Evolutionary conservation across 64 coral and sea anemone genomes (phyloP), one percentile per base, ranked within the genome.

Genomic region (Cladopsammia gracilis): DNA sequence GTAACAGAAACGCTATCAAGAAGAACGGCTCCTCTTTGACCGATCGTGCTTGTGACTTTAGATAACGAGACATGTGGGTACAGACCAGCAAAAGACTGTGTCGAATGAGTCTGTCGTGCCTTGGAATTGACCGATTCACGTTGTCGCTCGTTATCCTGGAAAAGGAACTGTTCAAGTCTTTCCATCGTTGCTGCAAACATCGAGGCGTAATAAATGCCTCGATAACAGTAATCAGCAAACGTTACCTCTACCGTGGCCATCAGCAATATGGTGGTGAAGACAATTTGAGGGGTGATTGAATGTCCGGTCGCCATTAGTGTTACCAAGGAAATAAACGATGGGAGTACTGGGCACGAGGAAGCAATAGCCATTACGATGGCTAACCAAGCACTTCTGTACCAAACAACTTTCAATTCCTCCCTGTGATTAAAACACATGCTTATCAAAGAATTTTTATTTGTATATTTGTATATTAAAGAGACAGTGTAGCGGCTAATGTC

Each of bases 291-390:
- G 20, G 62, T 65, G 62, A 65, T 13, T 6, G 11, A 19, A 13
- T 1, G 11, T 19, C 62, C 62, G 2, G 62, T 65, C 20, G 62
- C 11, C 12, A 65, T 6, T 5, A 65, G 62, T 13, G 62, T 65
- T 19, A 65, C 62, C 62, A 65, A 65, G 62, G 62, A 65, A 16
- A 65, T n/a, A 65, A 65, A 65, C 62, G 62, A 65, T 65, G 62
- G 20, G 6, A 65, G 62, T 19, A 65, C 62, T 65, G 62, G 62
- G 62, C 62, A 65, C 5, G 11, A 65, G 20, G 14, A 65, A 18
- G 62, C 62, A 15, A n/a, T 65, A 15, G 62, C 62, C 62, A 65
- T 65, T n/a, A 18, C 20, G 62, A 13, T 65, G 62, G 20, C 62
- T 19, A 65, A 65, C 62, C 15, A 65, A 65, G 20, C 20, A 65